Conservation (phyloP, 2,888 invertebrate genomes). For the Achlya flavicornis region DNA sequence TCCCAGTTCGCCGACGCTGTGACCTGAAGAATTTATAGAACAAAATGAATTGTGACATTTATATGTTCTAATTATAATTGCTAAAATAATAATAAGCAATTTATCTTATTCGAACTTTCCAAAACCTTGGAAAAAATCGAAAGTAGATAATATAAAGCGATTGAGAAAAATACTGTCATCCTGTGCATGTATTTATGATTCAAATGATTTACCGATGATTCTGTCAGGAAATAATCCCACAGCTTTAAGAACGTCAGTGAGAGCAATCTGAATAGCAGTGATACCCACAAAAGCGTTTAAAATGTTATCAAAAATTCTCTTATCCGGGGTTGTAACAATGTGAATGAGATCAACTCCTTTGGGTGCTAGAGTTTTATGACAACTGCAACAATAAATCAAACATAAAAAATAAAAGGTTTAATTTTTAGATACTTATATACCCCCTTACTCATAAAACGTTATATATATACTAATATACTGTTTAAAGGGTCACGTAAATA, state of each 20-base stretch:
- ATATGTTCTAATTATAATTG: too few relatives aligned
- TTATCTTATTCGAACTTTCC: too few relatives aligned
- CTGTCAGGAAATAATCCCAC: constrained; percentile 32
- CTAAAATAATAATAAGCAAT: too few relatives aligned
- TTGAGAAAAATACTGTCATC: too few relatives aligned
- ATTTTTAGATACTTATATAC: background rate
- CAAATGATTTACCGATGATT: constrained; percentile 71
- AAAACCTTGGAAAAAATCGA: too few relatives aligned
- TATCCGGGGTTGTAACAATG: constrained; percentile 61
- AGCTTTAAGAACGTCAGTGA: constrained; percentile 47
- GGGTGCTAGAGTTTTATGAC: constrained; percentile 78
- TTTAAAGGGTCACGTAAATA: too few relatives aligned
- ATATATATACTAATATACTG: too few relatives aligned
- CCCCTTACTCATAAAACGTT: too few relatives aligned
- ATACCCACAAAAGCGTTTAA: constrained; percentile 89
- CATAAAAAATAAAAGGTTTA: background rate
- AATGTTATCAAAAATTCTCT: constrained; percentile 78
- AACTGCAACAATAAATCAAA: constrained; percentile 38
- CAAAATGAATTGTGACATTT: background rate
- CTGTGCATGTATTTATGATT: too few relatives aligned
- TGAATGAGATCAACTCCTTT: constrained; percentile 50
- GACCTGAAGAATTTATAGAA: constrained; percentile 33
- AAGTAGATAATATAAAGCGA: too few relatives aligned
- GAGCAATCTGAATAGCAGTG: constrained; percentile 85
- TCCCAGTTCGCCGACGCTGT: constrained; percentile 91